phyloP scores from a whole-genome alignment of 2,113 vertebrate species.

The Equus quagga region DNA sequence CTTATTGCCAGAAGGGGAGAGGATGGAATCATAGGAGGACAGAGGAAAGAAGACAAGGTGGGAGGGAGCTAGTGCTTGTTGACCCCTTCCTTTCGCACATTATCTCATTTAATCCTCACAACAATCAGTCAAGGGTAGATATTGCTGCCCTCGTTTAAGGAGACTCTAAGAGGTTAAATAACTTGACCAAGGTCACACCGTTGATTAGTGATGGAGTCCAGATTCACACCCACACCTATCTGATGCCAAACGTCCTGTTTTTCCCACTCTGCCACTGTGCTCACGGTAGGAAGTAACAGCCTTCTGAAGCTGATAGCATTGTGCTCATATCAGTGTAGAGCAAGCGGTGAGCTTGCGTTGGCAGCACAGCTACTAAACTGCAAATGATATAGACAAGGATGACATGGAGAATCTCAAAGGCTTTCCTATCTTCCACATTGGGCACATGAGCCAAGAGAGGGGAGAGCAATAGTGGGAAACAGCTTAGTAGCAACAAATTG shows the following conservation, averaged over 20 bases:
- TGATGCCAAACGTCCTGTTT: not conserved
- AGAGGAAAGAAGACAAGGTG: not conserved
- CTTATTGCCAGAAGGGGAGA: not conserved
- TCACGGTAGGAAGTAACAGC: not conserved
- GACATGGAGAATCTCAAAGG: not conserved
- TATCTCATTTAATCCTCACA: not conserved
- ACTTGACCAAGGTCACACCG: not conserved
- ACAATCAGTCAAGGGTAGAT: not conserved
- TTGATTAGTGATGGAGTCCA: not conserved
- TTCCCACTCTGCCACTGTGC: not conserved
- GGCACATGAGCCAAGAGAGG: not conserved
- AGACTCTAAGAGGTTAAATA: not conserved
- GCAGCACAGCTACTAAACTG: too few relatives aligned
- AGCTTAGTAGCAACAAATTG: not conserved
- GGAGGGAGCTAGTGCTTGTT: not conserved
- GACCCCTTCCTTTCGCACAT: not conserved
- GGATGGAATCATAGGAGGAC: not conserved
- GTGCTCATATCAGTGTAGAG: not conserved
- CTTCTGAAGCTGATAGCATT: not conserved
- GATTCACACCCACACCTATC: not conserved
- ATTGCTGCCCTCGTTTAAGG: not conserved
- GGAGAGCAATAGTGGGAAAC: not conserved
- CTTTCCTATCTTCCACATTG: not conserved
- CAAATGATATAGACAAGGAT: not conserved
- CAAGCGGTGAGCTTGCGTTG: not conserved